These are phyloP conservation scores for Dendroctonus valens DNA, from an alignment of 1,140 invertebrate species.

Conservation along the genomic window DNA sequence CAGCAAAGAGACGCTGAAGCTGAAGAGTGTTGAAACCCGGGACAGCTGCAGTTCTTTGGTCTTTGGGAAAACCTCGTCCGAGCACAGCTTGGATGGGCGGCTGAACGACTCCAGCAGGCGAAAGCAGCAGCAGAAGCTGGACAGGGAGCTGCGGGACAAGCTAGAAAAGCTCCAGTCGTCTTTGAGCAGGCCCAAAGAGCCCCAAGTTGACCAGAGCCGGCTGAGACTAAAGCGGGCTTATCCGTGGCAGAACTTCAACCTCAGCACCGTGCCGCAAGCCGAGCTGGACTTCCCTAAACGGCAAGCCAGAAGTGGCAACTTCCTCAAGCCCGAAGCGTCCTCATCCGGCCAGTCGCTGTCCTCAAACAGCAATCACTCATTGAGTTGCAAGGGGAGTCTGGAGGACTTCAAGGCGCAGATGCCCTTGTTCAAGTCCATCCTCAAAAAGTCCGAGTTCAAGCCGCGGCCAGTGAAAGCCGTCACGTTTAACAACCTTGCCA, in stretches of 20 bases:
- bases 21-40: neutral
- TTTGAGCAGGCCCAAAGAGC: neutral
- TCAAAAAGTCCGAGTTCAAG: constrained; percentile 5
- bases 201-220: neutral
- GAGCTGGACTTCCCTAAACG: neutral
- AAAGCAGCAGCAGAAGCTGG: neutral
- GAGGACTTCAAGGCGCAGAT: constrained; percentile 12
- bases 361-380: neutral
- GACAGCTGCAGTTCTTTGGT: constrained; percentile 8
- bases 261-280: neutral
- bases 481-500: constrained; percentile 20
- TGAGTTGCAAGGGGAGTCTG: neutral
- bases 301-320: neutral
- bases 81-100: constrained; percentile 11
- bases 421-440: constrained; percentile 17
- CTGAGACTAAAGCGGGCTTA: constrained; percentile 13
- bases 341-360: neutral
- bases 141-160: constrained; percentile 3
- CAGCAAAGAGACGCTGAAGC: neutral
- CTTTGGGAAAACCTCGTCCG: constrained; percentile 19
- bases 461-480: constrained; percentile 13
- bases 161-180: constrained; percentile 8
- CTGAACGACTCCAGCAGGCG: neutral
- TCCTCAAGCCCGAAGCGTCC: no score
- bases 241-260: constrained; percentile 26